Base-by-base conservation (phyloP, 2,113 vertebrate genomes). In the Caracal caracal region DNA sequence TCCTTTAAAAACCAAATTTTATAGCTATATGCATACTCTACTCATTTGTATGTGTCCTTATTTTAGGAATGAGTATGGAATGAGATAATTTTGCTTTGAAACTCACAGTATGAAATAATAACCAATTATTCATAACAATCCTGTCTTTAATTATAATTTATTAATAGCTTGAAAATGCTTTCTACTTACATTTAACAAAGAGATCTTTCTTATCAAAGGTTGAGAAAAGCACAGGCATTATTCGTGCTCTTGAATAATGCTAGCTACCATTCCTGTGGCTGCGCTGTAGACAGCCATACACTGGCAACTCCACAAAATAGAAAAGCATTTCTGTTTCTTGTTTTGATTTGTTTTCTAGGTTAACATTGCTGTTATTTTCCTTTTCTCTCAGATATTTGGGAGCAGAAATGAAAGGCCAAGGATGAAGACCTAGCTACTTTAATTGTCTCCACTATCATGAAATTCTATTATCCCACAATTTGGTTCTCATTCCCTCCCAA, bases 41-140 rank as follows among this genome's bases (percentile, higher is more conserved):
- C 93, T 89, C 3, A 79, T 85, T 63, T 93, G 10, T 70, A 49
- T 81, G 43, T 82, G 53, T 70, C 92, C n/a, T 59, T 90, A 88
- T 26, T 71, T 87, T 78, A 87, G 20, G 35, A 70, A 90, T 96
- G 70, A 96, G 86, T 71, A 80, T 40, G 7, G 80, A 82, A 90
- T 63, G 19, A 95, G 73, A 63, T 79, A 28, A 66, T 94, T 85
- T 84, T 68, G 43, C 49, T 51, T 28, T 88, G 63, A 75, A 93
- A 88, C 68, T 6, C 16, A 40, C 24, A 65, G 24, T 47, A 35
- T 68, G 53, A 80, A 96, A 76, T 51, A 71, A 93, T 85, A 82
- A 49, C n/a, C 47, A 73, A 76, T 30, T 16, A 90, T 90, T 73
- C 80, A 90, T 68, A 78, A 59, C 6, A 83, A 93, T 87, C 87